phyloP scores from a whole-genome alignment of 2,888 invertebrate species.

The Leuctra nigra region DNA sequence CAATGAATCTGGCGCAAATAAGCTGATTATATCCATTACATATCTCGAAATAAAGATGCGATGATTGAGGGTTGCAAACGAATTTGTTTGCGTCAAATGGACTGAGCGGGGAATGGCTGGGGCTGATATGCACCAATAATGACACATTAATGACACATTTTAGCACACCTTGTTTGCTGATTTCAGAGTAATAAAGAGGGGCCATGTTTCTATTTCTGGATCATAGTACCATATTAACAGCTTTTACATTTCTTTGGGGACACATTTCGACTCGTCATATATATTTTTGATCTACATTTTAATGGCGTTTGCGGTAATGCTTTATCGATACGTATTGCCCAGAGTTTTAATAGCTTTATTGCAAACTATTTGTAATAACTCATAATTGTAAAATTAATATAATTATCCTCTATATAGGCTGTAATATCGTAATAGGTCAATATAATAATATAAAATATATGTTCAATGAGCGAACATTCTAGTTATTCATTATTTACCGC shows the following conservation, averaged over 20 bases:
- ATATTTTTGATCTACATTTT: slow-evolving; percentile 9
- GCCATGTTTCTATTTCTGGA: no score
- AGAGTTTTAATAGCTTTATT: slow-evolving; percentile 15
- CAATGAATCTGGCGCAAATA: slow-evolving; percentile 28
- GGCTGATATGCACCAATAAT: slow-evolving; percentile 25
- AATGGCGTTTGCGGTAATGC: not conserved
- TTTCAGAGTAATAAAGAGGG: no score
- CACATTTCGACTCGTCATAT: slow-evolving; percentile 21
- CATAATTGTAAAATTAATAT: no score
- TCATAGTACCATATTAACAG: slow-evolving; percentile 18
- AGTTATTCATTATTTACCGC: no score
- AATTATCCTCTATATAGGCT: no score
- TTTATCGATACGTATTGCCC: not conserved
- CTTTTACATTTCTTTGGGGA: slow-evolving; percentile 24
- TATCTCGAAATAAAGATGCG: slow-evolving; percentile 16
- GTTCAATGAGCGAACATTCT: no score
- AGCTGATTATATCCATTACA: slow-evolving; percentile 26
- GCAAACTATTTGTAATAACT: no score
- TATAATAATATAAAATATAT: no score
- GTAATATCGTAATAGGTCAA: no score
- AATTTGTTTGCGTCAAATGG: slow-evolving; percentile 25
- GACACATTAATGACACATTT: slow-evolving; percentile 24
- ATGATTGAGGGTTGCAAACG: slow-evolving; percentile 16
- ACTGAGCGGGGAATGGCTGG: slow-evolving; percentile 20
- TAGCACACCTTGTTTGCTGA: no score